Evolutionary conservation across 2,113 vertebrate species (phyloP).

Genomic region (Forbesichthys papilliferus): DNA sequence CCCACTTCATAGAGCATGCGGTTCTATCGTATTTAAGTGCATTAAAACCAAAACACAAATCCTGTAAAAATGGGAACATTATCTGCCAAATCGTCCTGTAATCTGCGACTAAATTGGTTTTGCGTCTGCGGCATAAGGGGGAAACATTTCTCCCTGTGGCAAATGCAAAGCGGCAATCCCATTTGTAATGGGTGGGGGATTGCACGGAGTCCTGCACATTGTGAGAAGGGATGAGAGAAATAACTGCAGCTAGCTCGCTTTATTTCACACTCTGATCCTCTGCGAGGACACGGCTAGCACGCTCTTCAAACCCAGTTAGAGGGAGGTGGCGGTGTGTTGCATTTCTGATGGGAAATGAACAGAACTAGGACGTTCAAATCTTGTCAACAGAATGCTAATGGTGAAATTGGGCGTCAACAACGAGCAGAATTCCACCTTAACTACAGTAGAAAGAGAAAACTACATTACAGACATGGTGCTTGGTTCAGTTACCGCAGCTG

Average conservation of each 20-base stretch:
- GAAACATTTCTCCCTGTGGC: conserved; percentile 63
- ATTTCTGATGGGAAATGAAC: conserved; percentile 58
- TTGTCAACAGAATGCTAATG: conserved; percentile 31
- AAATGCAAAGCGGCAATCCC: conserved; percentile 68
- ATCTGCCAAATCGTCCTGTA: conserved; percentile 74
- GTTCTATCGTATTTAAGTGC: conserved; percentile 64
- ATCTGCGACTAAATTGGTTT: conserved; percentile 76
- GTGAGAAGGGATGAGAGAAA: conserved; percentile 52
- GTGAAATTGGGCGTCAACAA: conserved; percentile 30
- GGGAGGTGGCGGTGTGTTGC: conserved; percentile 43
- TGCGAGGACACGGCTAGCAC: conserved; percentile 49
- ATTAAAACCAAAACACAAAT: conserved; percentile 73
- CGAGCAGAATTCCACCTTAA: conserved; percentile 11
- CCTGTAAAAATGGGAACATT: conserved; percentile 68
- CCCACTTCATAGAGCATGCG: conserved; percentile 45
- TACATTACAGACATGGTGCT: background rate
- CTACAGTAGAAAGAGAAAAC: background rate
- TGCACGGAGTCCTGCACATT: conserved; percentile 49
- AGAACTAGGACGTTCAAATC: conserved; percentile 38
- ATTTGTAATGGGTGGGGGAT: conserved; percentile 65
- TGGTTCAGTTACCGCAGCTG: background rate
- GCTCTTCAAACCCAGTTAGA: conserved; percentile 59
- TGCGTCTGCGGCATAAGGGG: conserved; percentile 60
- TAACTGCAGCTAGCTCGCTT: conserved; percentile 51
- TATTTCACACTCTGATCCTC: conserved; percentile 68